These are phyloP conservation scores for Sminthurides bifidus DNA, from an alignment of 1,140 invertebrate species.

Conservation along the genomic window DNA sequence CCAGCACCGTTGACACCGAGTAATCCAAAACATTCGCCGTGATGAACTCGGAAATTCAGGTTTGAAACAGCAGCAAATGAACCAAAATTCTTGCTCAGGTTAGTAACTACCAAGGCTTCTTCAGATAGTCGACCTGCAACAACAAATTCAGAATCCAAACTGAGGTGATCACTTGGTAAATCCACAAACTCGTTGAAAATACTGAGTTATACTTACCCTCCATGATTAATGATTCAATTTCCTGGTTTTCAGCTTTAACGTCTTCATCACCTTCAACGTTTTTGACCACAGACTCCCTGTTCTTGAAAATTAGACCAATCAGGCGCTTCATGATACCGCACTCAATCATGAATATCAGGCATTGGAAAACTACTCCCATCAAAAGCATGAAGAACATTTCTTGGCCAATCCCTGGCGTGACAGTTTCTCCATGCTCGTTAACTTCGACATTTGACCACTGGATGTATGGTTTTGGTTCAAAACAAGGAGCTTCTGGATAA, in stretches of 20 bases:
- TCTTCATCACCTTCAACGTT: constrained; percentile 17
- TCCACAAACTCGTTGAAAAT: background rate
- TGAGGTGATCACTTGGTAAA: background rate
- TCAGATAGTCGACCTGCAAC: constrained; percentile 3
- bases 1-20: constrained; percentile 38
- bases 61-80: constrained; percentile 29
- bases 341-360: constrained; percentile 20
- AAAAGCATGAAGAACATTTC: constrained; percentile 27
- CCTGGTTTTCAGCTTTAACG: constrained; percentile 13
- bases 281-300: constrained; percentile 8
- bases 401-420: constrained; percentile 27
- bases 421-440: background rate
- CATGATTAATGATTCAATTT: background rate
- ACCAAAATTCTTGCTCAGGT: constrained; percentile 26
- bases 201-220: background rate
- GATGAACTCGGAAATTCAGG: constrained; percentile 28
- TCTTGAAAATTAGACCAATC: constrained; percentile 14
- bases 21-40: constrained; percentile 32
- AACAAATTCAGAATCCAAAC: background rate
- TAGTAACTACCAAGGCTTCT: constrained; percentile 22
- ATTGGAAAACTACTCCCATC: constrained; percentile 11
- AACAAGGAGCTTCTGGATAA: constrained; percentile 11
- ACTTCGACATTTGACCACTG: constrained; percentile 16
- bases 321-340: constrained; percentile 20
- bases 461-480: constrained; percentile 23